Evolutionary conservation across 1,140 invertebrate genomes (phyloP), one percentile per base, ranked within the genome.

Genomic region (Tenebrio molitor): DNA sequence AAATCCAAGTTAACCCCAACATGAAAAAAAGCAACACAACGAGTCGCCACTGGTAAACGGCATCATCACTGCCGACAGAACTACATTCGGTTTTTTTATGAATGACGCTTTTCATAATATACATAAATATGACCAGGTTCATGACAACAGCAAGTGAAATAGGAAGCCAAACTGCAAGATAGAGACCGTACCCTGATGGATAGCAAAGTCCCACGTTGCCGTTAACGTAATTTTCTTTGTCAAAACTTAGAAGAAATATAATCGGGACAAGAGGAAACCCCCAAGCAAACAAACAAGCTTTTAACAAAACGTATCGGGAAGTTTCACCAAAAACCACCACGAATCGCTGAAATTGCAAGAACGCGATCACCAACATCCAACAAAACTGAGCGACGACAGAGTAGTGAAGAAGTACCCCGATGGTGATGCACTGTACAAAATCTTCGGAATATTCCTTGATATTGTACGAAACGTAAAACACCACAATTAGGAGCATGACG

Each of bases 331-430:
- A 81, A 1, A 90, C 87, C 50, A 84, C 81, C 0, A 90, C 88
- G 67, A 89, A 89, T 53, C 88, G 82, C 69, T 87, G 85, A 77
- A 89, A 90, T 77, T 91, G 89, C 42, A 90, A 79, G 41, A 87
- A 80, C 7, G 88, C 89, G 6, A 89, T 88, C 14, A 90, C 85
- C 23, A 90, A 77, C 88, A 90, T 90, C 89, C 89, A 91, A 77
- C 85, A 86, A 77, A 90, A 90, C 71, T 88, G 86, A 1, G 88
- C 84, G 16, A 90, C 75, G 29, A 90, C 84, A 1, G 87, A 85
- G 77, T 90, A 91, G 78, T 91, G 89, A 33, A 90, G 75, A 29
- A 86, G 39, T 6, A 84, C 84, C 0, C 80, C 81, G 1, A 73
- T 67, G 5, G 77, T 50, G 2, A 73, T 76, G 39, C 80, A 81